A percentile compares a stretch with the other conserved stretches of the same genome.
Evolutionary conservation across 1,140 invertebrate species (phyloP).

Genomic region (Fopius arisanus): DNA sequence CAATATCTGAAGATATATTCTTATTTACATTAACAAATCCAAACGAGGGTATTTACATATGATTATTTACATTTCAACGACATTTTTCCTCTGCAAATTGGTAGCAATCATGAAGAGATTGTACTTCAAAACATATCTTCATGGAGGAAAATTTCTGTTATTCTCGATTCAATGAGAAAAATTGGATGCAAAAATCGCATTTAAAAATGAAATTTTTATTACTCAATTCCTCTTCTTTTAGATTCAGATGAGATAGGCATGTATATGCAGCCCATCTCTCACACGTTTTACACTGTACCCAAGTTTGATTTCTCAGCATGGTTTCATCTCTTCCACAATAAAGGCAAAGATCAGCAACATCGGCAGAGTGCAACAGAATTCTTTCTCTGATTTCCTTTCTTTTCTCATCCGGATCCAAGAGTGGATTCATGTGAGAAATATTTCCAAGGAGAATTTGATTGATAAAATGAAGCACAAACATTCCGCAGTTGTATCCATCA

Average conservation of each 20-base stretch:
- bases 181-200: background rate
- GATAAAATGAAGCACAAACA: background rate
- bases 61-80: too few relatives aligned
- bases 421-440: background rate
- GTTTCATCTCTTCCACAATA: background rate
- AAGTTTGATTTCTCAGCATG: background rate
- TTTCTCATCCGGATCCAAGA: background rate
- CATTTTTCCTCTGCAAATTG: too few relatives aligned
- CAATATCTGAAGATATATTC: too few relatives aligned
- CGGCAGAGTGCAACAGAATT: background rate
- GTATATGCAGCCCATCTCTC: background rate
- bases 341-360: background rate
- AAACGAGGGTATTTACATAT: too few relatives aligned
- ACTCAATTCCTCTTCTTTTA: background rate
- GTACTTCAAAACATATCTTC: too few relatives aligned
- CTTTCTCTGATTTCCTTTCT: background rate
- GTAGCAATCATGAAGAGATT: too few relatives aligned
- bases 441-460: background rate
- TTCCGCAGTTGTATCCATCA: background rate
- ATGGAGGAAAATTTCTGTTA: too few relatives aligned
- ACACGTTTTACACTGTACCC: background rate
- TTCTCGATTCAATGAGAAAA: background rate
- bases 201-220: background rate
- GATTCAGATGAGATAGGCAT: background rate
- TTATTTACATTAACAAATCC: too few relatives aligned